Evolutionary conservation across 2,113 vertebrate genomes (phyloP).

Genomic region (Cygnus atratus): DNA sequence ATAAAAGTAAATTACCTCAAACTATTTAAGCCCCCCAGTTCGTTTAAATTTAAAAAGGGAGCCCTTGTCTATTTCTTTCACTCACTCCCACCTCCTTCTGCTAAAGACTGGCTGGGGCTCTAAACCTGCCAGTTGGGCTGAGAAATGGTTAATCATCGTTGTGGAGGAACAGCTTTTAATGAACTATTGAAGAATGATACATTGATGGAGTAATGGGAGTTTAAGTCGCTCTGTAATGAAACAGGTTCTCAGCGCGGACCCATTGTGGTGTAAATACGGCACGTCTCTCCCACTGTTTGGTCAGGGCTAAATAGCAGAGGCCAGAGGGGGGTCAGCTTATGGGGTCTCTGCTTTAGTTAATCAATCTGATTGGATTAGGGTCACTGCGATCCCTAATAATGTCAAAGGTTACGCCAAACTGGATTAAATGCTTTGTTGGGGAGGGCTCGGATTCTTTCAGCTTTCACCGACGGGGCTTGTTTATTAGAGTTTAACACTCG

Average conservation of each 20-base stretch:
- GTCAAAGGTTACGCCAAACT: constrained; percentile 89
- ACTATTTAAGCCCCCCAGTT: constrained; percentile 47
- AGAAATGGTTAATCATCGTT: constrained; percentile 79
- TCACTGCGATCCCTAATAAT: constrained; percentile 91
- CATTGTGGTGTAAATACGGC: constrained; percentile 86
- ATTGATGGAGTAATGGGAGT: constrained; percentile 82
- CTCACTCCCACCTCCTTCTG: constrained; percentile 55
- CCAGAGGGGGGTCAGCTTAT: constrained; percentile 76
- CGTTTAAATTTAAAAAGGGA: constrained; percentile 62
- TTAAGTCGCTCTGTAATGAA: constrained; percentile 85
- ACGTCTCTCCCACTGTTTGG: constrained; percentile 78
- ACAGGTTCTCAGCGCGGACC: constrained; percentile 80
- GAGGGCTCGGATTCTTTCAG: constrained; percentile 67
- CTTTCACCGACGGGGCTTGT: constrained; percentile 51
- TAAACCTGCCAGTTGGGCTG: constrained; percentile 77
- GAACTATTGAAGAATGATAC: constrained; percentile 83
- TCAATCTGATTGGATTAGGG: constrained; percentile 99
- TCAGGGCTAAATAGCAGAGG: constrained; percentile 76
- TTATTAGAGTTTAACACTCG: constrained; percentile 72
- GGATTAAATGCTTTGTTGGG: constrained; percentile 90
- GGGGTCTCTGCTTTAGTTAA: constrained; percentile 84
- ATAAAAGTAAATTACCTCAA: constrained; percentile 70
- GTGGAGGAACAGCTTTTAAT: constrained; percentile 83
- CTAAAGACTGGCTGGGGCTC: constrained; percentile 52
- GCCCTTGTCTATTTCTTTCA: constrained; percentile 55